These are phyloP conservation scores for Avahi laniger DNA, from an alignment of 2,797 vertebrate genomes.

Conservation along the genomic window DNA sequence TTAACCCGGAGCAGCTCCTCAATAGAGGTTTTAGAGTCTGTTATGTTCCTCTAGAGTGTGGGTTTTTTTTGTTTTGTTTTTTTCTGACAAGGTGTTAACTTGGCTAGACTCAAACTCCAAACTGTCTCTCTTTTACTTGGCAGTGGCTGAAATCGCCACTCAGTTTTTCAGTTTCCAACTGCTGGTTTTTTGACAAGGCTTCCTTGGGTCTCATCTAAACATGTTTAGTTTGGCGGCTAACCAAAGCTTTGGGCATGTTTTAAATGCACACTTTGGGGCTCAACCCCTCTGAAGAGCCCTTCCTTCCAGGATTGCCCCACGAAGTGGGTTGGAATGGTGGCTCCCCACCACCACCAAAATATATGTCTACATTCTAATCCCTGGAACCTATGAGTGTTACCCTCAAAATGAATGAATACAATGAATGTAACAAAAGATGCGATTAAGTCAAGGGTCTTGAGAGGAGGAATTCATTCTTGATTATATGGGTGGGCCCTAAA, in stretches of 20 bases:
- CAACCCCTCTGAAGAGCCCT: not conserved
- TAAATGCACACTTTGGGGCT: not conserved
- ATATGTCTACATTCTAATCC: not conserved
- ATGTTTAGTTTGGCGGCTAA: not conserved
- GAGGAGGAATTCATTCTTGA: not conserved
- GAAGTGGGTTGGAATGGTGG: not conserved
- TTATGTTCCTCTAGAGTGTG: not conserved
- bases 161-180: not conserved
- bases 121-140: not conserved
- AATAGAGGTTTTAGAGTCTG: not conserved
- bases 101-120: not conserved
- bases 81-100: not conserved
- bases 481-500: not conserved
- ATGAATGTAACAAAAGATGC: not conserved
- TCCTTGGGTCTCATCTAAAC: not conserved
- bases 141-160: not conserved
- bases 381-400: not conserved
- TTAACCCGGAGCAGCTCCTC: not conserved
- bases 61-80: no score
- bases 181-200: not conserved
- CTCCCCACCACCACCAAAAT: not conserved
- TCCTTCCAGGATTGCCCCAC: not conserved
- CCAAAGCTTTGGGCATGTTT: not conserved
- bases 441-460: not conserved
- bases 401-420: not conserved